Base-by-base conservation (phyloP, 2,797 vertebrate species). In the Emydoidea blandingii region DNA sequence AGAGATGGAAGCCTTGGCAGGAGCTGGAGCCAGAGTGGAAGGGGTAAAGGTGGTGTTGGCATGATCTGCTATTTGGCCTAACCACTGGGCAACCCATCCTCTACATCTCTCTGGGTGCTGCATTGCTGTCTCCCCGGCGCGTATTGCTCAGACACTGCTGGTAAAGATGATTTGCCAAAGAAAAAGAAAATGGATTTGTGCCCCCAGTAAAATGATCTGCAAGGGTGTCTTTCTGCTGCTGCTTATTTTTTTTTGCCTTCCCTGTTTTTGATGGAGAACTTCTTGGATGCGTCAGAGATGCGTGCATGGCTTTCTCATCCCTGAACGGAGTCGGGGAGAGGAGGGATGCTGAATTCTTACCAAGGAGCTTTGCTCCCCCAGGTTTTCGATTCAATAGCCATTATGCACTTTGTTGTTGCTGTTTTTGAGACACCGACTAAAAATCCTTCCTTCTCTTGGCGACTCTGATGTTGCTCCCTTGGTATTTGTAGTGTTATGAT, bases 11-110 rank as follows among this genome's bases (percentile, higher is more conserved):
- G 12, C 52, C 52, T 37, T 27, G 47, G 47, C 25, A n/a, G 52
- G 4, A 41, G 27, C 74, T 8, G 49, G 56, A 53, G 11, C 2
- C 0, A 29, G 49, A 18, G 62, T n/a, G 11, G 8, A 34, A 68
- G n/a, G 8, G 1, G 14, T 19, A 1, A 0, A 0, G 27, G 2
- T 12, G 34, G 79, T 3, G 19, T 10, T n/a, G 34, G 34, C 18
- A 21, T n/a, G 52, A 53, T 19, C 34, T 8, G 31, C 12, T 65
- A 62, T 65, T 57, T n/a, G 15, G 34, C 57, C 62, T 34, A 44
- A 41, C 72, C 37, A 74, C 11, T 74, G n/a, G 41, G 12, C 19
- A 23, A 41, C 37, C 37, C n/a, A 41, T 12, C 23, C 41, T 44
- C 23, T 12, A 19, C 34, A 37, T 74, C 23, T 12, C 37, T 74